Conservation (phyloP, 1,140 invertebrate genomes). For the Semibalanus balanoides region DNA sequence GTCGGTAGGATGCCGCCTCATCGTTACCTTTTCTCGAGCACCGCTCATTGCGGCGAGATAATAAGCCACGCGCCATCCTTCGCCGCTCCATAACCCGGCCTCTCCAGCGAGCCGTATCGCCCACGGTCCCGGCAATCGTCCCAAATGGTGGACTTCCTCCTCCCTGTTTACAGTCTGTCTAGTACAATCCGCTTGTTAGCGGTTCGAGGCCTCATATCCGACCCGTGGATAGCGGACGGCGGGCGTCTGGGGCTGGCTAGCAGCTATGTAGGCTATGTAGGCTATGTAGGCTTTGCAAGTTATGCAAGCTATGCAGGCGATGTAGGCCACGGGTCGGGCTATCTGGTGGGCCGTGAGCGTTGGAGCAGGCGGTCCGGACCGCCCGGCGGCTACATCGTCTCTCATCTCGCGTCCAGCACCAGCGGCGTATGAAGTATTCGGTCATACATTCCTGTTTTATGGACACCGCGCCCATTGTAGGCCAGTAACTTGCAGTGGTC, state of each 20-base stretch:
- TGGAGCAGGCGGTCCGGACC: background rate
- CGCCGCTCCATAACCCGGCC: no score
- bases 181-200: background rate
- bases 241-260: no score
- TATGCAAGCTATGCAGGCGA: background rate
- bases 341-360: background rate
- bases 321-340: background rate
- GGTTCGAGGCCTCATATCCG: no score
- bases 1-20: background rate
- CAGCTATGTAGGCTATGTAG: no score
- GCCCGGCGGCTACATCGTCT: background rate
- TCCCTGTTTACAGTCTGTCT: background rate
- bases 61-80: background rate
- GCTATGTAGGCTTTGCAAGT: no score
- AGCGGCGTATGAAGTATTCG: background rate
- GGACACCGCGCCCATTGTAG: background rate
- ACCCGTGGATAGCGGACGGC: background rate
- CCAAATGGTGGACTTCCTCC: background rate
- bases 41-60: background rate
- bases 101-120: no score
- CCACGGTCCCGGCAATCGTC: background rate
- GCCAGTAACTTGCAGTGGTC: background rate
- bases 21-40: background rate
- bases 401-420: background rate
- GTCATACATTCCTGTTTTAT: background rate